phyloP scores from a whole-genome alignment of 2,888 invertebrate genomes.

The Dorcus hopei region DNA sequence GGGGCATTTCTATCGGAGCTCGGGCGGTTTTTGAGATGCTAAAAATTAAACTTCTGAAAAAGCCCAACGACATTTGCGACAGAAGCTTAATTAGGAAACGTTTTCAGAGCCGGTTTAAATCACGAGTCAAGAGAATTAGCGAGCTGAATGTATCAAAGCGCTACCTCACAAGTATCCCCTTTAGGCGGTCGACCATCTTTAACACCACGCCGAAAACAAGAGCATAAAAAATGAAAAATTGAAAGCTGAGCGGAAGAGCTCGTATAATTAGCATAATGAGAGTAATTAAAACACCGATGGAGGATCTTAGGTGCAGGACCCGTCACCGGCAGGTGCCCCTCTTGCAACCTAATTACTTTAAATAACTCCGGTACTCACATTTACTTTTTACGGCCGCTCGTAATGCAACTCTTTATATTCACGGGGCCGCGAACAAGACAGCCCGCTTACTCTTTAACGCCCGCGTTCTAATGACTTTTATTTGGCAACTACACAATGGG shows the following conservation, averaged over 20 bases:
- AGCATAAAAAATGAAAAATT: conserved; percentile 30
- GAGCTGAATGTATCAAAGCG: conserved; percentile 33
- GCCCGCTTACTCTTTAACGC: conserved; percentile 20
- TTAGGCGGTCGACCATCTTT: conserved; percentile 1
- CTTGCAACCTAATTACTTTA: conserved; percentile 31
- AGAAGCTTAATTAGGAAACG: conserved; percentile 54
- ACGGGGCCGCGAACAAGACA: conserved; percentile 35
- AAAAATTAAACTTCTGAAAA: conserved; percentile 51
- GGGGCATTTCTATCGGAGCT: conserved; percentile 35
- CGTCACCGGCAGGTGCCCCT: conserved; percentile 32
- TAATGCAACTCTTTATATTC: conserved; percentile 54
- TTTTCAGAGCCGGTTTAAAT: conserved; percentile 49
- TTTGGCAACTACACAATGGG: conserved; percentile 25
- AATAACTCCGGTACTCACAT: conserved; percentile 28
- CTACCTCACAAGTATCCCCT: conserved; percentile 6
- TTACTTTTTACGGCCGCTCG: conserved; percentile 31
- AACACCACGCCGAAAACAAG: conserved; percentile 3
- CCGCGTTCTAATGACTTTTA: conserved; percentile 26
- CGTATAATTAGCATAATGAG: conserved; percentile 36
- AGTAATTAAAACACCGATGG: conserved; percentile 35
- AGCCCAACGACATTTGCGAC: conserved; percentile 51
- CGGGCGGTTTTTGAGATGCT: conserved; percentile 41
- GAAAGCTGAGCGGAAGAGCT: conserved; percentile 25
- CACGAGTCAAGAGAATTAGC: conserved; percentile 46
- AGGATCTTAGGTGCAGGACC: conserved; percentile 30